Conservation (phyloP, 1,140 invertebrate species). For the Cotesia glomerata region DNA sequence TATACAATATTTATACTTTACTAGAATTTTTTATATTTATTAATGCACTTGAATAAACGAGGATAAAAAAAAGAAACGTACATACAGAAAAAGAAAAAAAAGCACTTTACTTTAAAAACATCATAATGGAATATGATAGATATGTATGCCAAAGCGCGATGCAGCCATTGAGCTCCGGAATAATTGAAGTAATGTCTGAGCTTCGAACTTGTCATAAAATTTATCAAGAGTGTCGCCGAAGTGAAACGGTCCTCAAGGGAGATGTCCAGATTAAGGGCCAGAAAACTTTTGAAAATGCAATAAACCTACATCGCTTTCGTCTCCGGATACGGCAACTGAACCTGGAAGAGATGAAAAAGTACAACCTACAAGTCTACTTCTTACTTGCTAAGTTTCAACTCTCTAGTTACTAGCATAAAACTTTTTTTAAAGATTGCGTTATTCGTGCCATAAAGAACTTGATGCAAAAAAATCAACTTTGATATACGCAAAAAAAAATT, state of each 20-base stretch:
- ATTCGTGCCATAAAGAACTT: too few species aligned
- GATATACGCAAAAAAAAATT: too few species aligned
- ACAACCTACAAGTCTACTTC: not conserved
- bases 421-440: too few species aligned
- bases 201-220: constrained; percentile 32
- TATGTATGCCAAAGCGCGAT: not conserved
- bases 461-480: too few species aligned
- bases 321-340: not conserved
- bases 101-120: too few species aligned
- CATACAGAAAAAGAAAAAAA: not conserved
- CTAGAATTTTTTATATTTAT: not conserved
- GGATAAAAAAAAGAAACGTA: not conserved
- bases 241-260: constrained; percentile 38
- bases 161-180: too few species aligned
- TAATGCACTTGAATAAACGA: constrained; percentile 4
- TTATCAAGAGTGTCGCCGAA: constrained; percentile 29
- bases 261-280: constrained; percentile 44
- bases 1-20: not conserved
- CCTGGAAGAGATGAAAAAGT: not conserved
- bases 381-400: not conserved
- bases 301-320: not conserved
- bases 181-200: not conserved
- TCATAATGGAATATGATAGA: not conserved
- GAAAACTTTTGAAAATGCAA: constrained; percentile 41
- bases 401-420: not conserved